These are phyloP conservation scores for Oreochromis tanganicae DNA, from an alignment of 2,113 vertebrate species.

Conservation along the genomic window DNA sequence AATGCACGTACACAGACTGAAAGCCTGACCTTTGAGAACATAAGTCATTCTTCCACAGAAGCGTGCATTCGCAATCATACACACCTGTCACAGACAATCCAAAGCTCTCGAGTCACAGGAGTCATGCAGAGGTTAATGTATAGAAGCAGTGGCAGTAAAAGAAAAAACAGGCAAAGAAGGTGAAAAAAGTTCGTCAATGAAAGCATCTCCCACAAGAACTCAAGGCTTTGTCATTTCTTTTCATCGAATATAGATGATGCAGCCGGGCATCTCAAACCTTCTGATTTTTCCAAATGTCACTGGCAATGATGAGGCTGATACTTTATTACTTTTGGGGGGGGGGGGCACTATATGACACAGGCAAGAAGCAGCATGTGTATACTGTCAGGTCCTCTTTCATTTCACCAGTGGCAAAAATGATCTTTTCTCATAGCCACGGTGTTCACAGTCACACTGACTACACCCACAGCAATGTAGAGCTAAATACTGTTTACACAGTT, in stretches of 20 bases:
- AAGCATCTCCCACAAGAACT: neutral
- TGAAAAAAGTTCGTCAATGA: neutral
- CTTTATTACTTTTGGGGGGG: constrained; percentile 16
- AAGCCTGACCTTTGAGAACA: constrained; percentile 1
- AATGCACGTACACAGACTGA: neutral
- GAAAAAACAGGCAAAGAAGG: neutral
- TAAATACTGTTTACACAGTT: neutral
- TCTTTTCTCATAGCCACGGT: neutral
- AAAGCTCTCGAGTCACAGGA: constrained; percentile 27
- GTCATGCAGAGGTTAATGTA: neutral
- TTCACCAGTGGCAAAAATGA: neutral
- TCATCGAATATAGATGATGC: constrained; percentile 61
- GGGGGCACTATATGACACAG: neutral
- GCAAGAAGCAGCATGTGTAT: constrained; percentile 37
- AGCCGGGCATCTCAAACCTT: constrained; percentile 37
- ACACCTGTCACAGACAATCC: constrained; percentile 38
- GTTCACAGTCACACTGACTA: constrained; percentile 1
- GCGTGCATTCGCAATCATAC: neutral
- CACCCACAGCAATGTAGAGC: neutral
- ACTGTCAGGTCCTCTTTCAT: neutral
- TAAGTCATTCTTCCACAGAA: neutral
- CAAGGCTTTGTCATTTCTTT: constrained; percentile 31
- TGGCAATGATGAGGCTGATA: constrained; percentile 55
- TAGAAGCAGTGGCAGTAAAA: neutral
- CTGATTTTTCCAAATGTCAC: constrained; percentile 74